These are phyloP conservation scores for Chrysoperla carnea DNA, from an alignment of 1,140 invertebrate species.

Conservation along the genomic window DNA sequence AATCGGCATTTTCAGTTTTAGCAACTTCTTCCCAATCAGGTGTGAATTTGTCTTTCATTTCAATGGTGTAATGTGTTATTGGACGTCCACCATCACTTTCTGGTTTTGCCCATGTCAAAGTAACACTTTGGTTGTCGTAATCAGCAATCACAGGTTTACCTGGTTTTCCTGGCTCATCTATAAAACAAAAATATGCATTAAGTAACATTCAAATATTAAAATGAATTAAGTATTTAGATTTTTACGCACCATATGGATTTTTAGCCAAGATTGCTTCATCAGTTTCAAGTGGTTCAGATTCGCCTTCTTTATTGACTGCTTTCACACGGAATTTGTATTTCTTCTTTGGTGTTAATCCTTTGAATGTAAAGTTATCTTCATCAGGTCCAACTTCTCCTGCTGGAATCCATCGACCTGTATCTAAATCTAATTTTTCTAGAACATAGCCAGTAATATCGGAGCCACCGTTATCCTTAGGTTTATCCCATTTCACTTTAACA, in stretches of 20 bases:
- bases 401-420: slow-evolving; percentile 81
- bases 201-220: too few relatives aligned
- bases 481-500: slow-evolving; percentile 88
- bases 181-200: too few relatives aligned
- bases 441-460: slow-evolving; percentile 87
- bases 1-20: slow-evolving; percentile 59
- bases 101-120: slow-evolving; percentile 80
- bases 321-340: slow-evolving; percentile 97
- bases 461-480: slow-evolving; percentile 87
- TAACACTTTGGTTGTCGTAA: slow-evolving; percentile 82
- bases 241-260: slow-evolving; percentile 80
- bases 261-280: slow-evolving; percentile 76
- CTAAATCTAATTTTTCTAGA: slow-evolving; percentile 91
- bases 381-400: slow-evolving; percentile 78
- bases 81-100: slow-evolving; percentile 82
- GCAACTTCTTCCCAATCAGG: slow-evolving; percentile 75
- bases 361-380: slow-evolving; percentile 67
- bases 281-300: slow-evolving; percentile 88
- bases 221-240: too few relatives aligned
- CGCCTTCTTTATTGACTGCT: slow-evolving; percentile 95
- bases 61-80: slow-evolving; percentile 86
- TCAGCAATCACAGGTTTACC: slow-evolving; percentile 84
- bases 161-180: slow-evolving; percentile 73
- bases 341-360: slow-evolving; percentile 89
- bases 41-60: slow-evolving; percentile 91